phyloP scores from a whole-genome alignment of 1,140 invertebrate species.

The Drosophila tsacasi region DNA sequence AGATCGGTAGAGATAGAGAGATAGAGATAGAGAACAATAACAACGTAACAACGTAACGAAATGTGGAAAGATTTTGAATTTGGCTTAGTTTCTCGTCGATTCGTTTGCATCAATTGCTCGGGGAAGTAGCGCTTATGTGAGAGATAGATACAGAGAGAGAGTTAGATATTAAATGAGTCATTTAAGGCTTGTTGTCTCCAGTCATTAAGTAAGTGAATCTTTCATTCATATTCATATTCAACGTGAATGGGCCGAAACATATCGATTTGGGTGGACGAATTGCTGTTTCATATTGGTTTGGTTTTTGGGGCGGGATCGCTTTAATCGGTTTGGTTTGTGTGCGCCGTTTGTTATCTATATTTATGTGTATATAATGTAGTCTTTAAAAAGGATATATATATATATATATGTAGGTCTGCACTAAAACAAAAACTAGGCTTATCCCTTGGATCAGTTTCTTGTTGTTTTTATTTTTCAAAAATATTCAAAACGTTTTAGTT shows the following conservation, averaged over 20 bases:
- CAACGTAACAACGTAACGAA: constrained; percentile 56
- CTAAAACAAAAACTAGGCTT: constrained; percentile 63
- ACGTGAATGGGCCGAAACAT: constrained; percentile 71
- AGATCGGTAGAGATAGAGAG: constrained; percentile 37
- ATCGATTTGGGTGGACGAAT: constrained; percentile 56
- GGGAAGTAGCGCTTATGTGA: constrained; percentile 52
- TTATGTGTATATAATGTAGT: constrained; percentile 48
- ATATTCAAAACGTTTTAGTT: constrained; percentile 72
- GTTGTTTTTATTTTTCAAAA: constrained; percentile 57
- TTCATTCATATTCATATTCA: constrained; percentile 44
- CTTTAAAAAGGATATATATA: constrained; percentile 22
- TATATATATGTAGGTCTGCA: constrained; percentile 42
- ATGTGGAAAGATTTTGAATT: constrained; percentile 58
- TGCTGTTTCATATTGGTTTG: constrained; percentile 40
- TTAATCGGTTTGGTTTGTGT: constrained; percentile 43
- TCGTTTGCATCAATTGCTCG: constrained; percentile 51
- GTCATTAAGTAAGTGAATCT: constrained; percentile 74
- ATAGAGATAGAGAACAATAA: constrained; percentile 18
- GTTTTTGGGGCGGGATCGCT: constrained; percentile 26
- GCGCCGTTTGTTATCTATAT: constrained; percentile 44
- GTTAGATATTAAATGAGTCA: constrained; percentile 54
- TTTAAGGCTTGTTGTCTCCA: constrained; percentile 74
- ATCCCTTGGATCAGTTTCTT: constrained; percentile 15
- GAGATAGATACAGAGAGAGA: constrained; percentile 52
- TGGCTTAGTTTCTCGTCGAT: constrained; percentile 46